These are phyloP conservation scores for Drosophila bocki DNA, from an alignment of 1,140 invertebrate species.

Conservation along the genomic window DNA sequence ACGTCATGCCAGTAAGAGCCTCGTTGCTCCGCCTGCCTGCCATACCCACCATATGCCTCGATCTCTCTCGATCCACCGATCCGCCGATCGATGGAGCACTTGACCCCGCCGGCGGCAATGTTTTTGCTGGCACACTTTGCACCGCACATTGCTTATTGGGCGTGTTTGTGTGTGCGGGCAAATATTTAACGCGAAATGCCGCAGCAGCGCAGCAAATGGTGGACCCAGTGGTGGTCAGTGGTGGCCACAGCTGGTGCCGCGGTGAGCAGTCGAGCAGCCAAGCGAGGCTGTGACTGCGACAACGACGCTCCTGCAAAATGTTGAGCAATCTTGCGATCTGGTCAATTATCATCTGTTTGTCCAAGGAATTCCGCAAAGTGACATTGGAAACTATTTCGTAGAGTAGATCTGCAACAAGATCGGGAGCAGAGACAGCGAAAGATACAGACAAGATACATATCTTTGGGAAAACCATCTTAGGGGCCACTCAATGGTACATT, in stretches of 20 bases:
- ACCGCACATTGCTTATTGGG: conserved; percentile 73
- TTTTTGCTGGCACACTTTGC: conserved; percentile 76
- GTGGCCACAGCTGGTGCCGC: conserved; percentile 10
- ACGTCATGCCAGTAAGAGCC: conserved; percentile 53
- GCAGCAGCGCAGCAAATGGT: conserved; percentile 45
- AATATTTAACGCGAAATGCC: conserved; percentile 82
- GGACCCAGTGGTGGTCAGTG: conserved; percentile 27
- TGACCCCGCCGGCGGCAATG: conserved; percentile 60
- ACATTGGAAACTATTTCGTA: conserved; percentile 21
- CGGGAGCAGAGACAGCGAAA: conserved; percentile 9
- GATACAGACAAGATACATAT: neutral
- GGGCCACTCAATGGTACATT: conserved; percentile 28
- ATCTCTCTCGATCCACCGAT: conserved; percentile 18
- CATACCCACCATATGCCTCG: neutral
- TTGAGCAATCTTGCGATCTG: conserved; percentile 58
- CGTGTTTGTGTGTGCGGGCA: conserved; percentile 64
- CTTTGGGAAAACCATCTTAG: neutral
- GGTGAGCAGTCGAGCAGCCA: conserved; percentile 5
- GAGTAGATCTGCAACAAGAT: conserved; percentile 6
- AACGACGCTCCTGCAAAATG: conserved; percentile 65
- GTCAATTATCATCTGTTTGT: conserved; percentile 45
- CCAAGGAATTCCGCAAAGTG: conserved; percentile 32
- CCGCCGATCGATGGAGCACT: conserved; percentile 59
- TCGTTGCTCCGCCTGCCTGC: neutral
- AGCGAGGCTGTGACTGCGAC: conserved; percentile 23